phyloP scores from a whole-genome alignment of 2,113 vertebrate genomes.

The Oriolus oriolus region DNA sequence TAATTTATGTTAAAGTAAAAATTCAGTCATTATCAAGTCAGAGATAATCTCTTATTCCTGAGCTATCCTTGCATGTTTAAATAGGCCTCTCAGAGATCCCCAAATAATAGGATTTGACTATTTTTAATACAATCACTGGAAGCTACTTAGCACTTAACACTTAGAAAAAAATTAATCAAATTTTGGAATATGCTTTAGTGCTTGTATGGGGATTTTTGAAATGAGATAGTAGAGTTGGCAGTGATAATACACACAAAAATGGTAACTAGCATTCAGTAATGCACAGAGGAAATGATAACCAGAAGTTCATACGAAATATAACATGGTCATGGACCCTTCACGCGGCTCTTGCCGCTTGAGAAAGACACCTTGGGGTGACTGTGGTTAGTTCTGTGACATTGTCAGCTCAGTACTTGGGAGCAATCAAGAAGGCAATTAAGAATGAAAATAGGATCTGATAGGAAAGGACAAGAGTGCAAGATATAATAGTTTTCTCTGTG shows the following conservation, averaged over 20 bases:
- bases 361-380: not conserved
- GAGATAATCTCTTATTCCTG: not conserved
- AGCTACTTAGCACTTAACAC: not conserved
- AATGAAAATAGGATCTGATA: not conserved
- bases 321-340: not conserved
- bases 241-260: not conserved
- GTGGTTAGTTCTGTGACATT: not conserved
- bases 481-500: not conserved
- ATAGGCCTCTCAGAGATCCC: not conserved
- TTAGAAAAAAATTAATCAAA: not conserved
- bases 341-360: not conserved
- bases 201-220: not conserved
- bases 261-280: not conserved
- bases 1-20: not conserved
- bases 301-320: fast-evolving
- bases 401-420: not conserved
- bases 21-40: not conserved
- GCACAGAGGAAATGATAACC: not conserved
- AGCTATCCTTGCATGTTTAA: not conserved
- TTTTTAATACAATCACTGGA: not conserved
- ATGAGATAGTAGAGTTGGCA: not conserved
- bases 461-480: not conserved
- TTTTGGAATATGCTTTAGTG: not conserved
- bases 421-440: not conserved
- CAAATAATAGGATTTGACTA: not conserved